phyloP scores from a whole-genome alignment of 2,797 vertebrate species.

The Tachyglossus aculeatus region DNA sequence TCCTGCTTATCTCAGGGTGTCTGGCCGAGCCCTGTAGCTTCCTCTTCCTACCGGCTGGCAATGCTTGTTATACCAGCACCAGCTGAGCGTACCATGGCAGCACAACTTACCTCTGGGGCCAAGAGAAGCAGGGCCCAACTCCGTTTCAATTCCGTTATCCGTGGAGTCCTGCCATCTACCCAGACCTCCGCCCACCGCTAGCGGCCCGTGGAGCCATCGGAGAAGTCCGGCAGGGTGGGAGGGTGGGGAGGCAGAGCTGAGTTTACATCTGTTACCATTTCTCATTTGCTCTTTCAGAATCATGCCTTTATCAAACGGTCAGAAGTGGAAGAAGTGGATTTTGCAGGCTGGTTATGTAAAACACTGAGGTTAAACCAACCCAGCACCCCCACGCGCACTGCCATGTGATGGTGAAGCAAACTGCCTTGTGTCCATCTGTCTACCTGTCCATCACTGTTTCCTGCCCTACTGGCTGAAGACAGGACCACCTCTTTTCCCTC shows the following conservation, averaged over 20 bases:
- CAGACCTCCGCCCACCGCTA: neutral
- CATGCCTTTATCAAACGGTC: constrained; percentile 95
- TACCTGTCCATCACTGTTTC: constrained; percentile 14
- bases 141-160: no score
- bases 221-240: neutral
- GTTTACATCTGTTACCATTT: neutral
- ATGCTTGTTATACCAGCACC: no score
- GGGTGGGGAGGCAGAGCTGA: neutral
- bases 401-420: constrained; percentile 70
- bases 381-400: constrained; percentile 89
- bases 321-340: constrained; percentile 94
- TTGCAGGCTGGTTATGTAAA: constrained; percentile 94
- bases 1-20: no score
- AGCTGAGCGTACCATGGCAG: no score
- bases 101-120: no score
- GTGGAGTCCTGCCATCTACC: no score
- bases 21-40: no score
- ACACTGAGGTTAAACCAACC: constrained; percentile 94
- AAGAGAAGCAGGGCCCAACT: no score
- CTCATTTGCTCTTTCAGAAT: constrained; percentile 73
- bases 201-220: neutral
- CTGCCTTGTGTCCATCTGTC: constrained; percentile 1
- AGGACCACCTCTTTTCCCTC: constrained; percentile 42
- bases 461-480: constrained; percentile 37
- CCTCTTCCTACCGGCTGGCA: no score